Evolutionary conservation across 53 echinoderm and acorn worm genomes (phyloP).

Genomic region (Astropecten irregularis): DNA sequence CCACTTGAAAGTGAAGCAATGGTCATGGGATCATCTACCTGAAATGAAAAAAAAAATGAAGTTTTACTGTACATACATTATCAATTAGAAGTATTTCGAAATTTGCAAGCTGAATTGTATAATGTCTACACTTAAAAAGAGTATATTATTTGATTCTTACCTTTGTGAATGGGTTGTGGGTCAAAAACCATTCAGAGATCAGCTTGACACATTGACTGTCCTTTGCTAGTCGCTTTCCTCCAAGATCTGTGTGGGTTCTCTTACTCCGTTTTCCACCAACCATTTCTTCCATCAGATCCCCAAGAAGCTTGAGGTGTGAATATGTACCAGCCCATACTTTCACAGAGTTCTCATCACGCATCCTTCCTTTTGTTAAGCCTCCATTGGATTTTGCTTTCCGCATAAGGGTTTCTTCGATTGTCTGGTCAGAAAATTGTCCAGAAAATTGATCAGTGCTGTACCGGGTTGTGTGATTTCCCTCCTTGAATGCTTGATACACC

Average conservation of each 20-base stretch:
- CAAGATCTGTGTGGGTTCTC: slow-evolving; percentile 65
- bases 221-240: slow-evolving; percentile 55
- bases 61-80: neutral
- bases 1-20: slow-evolving; percentile 69
- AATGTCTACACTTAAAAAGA: neutral
- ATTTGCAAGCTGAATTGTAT: neutral
- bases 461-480: slow-evolving; percentile 64
- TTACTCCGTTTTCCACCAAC: slow-evolving; percentile 62
- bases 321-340: slow-evolving; percentile 75
- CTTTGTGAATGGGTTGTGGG: slow-evolving; percentile 58
- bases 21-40: slow-evolving; percentile 52
- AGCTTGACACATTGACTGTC: slow-evolving; percentile 58
- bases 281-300: slow-evolving; percentile 70
- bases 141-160: too few species aligned
- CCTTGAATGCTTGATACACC: slow-evolving; percentile 68
- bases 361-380: slow-evolving; percentile 52
- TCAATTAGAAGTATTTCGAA: slow-evolving; percentile 9
- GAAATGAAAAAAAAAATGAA: slow-evolving; percentile 31
- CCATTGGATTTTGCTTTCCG: slow-evolving; percentile 67
- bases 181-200: slow-evolving; percentile 63
- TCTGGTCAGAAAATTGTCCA: slow-evolving; percentile 65
- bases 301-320: slow-evolving; percentile 71
- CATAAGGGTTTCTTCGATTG: slow-evolving; percentile 67
- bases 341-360: slow-evolving; percentile 64
- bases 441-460: slow-evolving; percentile 65